Percentiles rank a stretch among this genome's conserved stretches.
Conservation (phyloP, 2,797 vertebrate genomes). For the Valencia hispanica region DNA sequence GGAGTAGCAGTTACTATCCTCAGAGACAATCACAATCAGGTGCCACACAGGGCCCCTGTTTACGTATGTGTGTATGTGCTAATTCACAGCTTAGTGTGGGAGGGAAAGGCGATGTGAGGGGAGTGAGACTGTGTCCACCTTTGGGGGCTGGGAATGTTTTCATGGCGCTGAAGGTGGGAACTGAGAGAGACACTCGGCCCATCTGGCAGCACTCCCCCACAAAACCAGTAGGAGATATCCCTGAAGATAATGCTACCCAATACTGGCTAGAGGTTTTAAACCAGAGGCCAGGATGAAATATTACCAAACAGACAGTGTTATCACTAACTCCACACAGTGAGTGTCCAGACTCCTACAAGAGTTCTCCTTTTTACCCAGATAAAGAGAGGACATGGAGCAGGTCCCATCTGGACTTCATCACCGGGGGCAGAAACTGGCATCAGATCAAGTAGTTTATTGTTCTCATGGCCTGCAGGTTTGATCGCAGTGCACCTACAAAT, state of each 20-base stretch:
- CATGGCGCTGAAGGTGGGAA: constrained; percentile 49
- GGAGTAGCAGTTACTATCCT: constrained; percentile 63
- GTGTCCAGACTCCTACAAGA: constrained; percentile 14
- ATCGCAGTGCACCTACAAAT: constrained; percentile 33
- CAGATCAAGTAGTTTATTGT: constrained; percentile 44
- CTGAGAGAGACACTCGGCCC: constrained; percentile 44
- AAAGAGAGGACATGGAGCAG: constrained; percentile 27
- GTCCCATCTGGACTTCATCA: constrained; percentile 62
- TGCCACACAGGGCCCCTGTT: constrained; percentile 43
- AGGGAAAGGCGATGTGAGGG: constrained; percentile 45
- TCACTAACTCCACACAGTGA: constrained; percentile 47
- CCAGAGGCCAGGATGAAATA: constrained; percentile 45
- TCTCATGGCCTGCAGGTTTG: constrained; percentile 24
- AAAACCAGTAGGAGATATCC: constrained; percentile 33
- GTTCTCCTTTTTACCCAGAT: constrained; percentile 37
- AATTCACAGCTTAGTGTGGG: constrained; percentile 49
- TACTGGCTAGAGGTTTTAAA: constrained; percentile 22
- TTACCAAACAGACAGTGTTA: constrained; percentile 46
- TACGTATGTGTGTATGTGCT: constrained; percentile 15
- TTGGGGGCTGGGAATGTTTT: constrained; percentile 75
- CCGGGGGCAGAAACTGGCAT: constrained; percentile 35
- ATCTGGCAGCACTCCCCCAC: constrained; percentile 35
- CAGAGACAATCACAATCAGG: constrained; percentile 69
- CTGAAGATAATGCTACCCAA: constrained; percentile 39
- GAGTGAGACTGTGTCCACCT: constrained; percentile 62